Conservation (phyloP, 2,888 invertebrate genomes). For the Watsonalla binaria region DNA sequence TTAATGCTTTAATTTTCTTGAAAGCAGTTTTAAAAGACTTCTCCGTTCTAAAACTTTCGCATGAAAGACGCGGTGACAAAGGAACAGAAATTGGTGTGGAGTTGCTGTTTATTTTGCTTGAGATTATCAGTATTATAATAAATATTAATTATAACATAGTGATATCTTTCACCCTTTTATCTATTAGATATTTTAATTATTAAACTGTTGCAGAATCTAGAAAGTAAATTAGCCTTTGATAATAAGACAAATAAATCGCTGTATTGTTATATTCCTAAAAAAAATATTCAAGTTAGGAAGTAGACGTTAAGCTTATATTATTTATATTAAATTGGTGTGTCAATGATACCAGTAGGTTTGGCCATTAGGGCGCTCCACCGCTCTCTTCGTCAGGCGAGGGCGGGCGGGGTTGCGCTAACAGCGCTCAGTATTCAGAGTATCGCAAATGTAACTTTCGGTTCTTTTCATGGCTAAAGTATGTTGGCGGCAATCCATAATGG, state of each 20-base stretch:
- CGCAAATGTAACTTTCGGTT: conserved; percentile 80
- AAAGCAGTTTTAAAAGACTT: conserved; percentile 76
- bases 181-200: no score
- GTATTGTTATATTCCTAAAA: conserved; percentile 6
- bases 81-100: conserved; percentile 49
- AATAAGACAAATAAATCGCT: conserved; percentile 11
- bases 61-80: conserved; percentile 62
- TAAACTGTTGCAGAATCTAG: no score
- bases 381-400: conserved; percentile 33
- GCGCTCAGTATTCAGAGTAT: conserved; percentile 78
- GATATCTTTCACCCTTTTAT: no score
- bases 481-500: conserved; percentile 80
- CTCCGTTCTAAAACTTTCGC: conserved; percentile 73
- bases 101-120: conserved; percentile 13
- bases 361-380: conserved; percentile 44
- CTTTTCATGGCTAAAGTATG: conserved; percentile 79
- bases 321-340: background rate
- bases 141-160: no score
- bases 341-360: conserved; percentile 29
- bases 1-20: conserved; percentile 76
- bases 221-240: no score
- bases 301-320: background rate
- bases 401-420: conserved; percentile 47
- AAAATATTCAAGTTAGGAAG: background rate
- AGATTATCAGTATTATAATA: no score